Evolutionary conservation across 2,888 invertebrate genomes (phyloP).

Genomic region (Galeopsomyia nigrocyanea): DNA sequence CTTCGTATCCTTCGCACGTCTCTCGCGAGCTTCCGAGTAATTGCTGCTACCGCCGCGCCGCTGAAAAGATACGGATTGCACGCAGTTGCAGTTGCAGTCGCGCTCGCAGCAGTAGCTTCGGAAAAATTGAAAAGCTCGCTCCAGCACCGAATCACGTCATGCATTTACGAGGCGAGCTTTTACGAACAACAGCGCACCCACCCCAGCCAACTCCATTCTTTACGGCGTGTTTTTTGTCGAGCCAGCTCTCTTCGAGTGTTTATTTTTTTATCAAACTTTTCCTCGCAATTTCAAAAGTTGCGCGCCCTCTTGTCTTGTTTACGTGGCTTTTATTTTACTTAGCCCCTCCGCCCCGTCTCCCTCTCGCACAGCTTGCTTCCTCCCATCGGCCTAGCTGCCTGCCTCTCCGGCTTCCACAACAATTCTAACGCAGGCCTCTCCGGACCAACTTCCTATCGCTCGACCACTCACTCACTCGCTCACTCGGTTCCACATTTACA

Average conservation of each 20-base stretch:
- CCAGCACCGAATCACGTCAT: constrained; percentile 21
- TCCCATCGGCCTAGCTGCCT: too few species aligned
- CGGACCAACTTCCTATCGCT: too few species aligned
- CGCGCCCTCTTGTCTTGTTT: constrained; percentile 1
- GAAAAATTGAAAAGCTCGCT: constrained; percentile 50
- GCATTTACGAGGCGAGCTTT: constrained; percentile 37
- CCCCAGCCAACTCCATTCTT: constrained; percentile 9
- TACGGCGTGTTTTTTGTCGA: constrained; percentile 16
- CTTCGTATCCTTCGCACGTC: constrained; percentile 49
- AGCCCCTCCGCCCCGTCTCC: too few species aligned
- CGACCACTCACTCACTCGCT: constrained; percentile 9
- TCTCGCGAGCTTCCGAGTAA: constrained; percentile 50
- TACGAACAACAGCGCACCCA: not conserved
- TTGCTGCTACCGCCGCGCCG: constrained; percentile 50
- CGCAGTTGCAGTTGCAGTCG: not conserved
- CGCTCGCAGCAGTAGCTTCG: constrained; percentile 36
- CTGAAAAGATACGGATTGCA: constrained; percentile 52
- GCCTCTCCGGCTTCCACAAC: too few species aligned
- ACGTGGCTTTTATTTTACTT: constrained; percentile 3
- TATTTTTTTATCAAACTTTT: constrained; percentile 12
- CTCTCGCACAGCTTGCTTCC: too few species aligned
- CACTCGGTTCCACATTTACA: too few species aligned
- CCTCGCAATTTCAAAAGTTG: constrained; percentile 6
- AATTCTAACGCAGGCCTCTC: too few species aligned
- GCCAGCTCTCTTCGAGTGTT: not conserved